These are phyloP conservation scores for Brachypteracias leptosomus DNA, from an alignment of 2,113 vertebrate species.

Conservation along the genomic window DNA sequence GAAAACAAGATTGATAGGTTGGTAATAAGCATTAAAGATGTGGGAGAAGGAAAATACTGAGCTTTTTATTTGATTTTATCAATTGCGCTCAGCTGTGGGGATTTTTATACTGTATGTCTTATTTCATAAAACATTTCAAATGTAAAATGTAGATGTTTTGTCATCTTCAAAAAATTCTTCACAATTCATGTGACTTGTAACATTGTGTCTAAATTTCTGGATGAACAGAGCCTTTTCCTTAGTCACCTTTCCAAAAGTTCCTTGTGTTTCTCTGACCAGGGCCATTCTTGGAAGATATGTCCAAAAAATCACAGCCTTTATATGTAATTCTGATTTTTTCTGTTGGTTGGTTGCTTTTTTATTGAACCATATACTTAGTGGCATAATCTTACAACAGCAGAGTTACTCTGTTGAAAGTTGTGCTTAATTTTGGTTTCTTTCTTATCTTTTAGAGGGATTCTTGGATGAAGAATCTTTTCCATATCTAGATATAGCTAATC, in stretches of 20 bases:
- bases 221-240: background rate
- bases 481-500: constrained; percentile 93
- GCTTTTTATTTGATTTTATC: background rate
- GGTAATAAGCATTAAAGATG: background rate
- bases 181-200: background rate
- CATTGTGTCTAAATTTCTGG: background rate
- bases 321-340: background rate
- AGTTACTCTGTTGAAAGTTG: background rate
- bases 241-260: background rate
- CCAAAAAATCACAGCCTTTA: background rate
- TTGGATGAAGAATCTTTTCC: constrained; percentile 81
- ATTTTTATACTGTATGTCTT: background rate
- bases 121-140: background rate
- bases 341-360: background rate
- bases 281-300: background rate
- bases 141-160: background rate
- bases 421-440: background rate
- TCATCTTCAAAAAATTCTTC: background rate
- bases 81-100: background rate
- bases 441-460: constrained; percentile 77
- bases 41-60: background rate
- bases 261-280: background rate
- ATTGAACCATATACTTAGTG: background rate
- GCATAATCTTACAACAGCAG: background rate
- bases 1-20: background rate